Evolutionary conservation across 2,797 vertebrate species (phyloP), one percentile per base, ranked within the genome.

Genomic region (Malurus splendens): DNA sequence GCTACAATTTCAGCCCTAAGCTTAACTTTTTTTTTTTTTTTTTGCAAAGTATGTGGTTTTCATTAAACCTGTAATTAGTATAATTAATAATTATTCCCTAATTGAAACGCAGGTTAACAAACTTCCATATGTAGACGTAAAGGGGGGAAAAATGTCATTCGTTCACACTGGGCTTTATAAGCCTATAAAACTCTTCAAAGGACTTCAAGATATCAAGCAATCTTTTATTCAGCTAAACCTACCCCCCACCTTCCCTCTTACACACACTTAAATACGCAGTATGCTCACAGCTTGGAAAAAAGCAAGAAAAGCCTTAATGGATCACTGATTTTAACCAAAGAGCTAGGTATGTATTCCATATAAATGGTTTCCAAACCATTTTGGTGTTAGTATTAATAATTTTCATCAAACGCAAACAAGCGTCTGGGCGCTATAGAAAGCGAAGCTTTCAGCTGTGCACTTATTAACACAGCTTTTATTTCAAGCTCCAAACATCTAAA

Each of bases 101-200:
- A 97, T 96, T 96, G 95, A 96, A 96, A 89, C 74, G 23, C 95
- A 96, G 95, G 96, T 97, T 97, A 97, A 97, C 97, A 96, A 97
- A 97, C 95, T 96, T 96, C 95, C 94, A 94, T 93, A 94, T 93
- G 72, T 95, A 96, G 95, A 96, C 95, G 94, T 97, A 94, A 94
- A 91, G 85, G 76, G 81, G 73, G 74, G 64, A 90, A 95, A 97
- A 97, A 96, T 85, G 94, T 96, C 95, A 94, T 96, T 96, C 96
- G 97, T 97, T 97, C 96, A 97, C 93, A 85, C 95, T 89, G 95
- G 93, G 96, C 96, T 97, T 95, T 96, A 96, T 97, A 97, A 98
- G 97, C 97, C 96, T 97, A 97, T 97, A 98, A 98, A 97, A 98
- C 97, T 97, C 97, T 97, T 97, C 97, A 98, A 98, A 98, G 97